A percentile compares a stretch with the other conserved stretches of the same genome.
Evolutionary conservation across 2,113 vertebrate species (phyloP).

Genomic region (Passer domesticus): DNA sequence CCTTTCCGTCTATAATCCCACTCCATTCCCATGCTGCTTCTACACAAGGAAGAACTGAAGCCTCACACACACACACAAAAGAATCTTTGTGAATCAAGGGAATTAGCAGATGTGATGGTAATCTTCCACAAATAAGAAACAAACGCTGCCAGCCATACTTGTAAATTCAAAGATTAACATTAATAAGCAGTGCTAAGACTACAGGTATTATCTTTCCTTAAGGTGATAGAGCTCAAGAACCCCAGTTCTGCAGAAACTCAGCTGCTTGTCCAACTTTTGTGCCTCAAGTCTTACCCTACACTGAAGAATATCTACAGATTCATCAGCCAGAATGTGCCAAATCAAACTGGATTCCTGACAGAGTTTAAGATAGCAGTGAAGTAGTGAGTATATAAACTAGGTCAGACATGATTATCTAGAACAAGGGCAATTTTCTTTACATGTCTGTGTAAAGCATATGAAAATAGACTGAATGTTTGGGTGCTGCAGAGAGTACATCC

Average conservation of each 20-base stretch:
- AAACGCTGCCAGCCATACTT: neutral
- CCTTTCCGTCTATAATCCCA: neutral
- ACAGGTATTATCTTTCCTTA: neutral
- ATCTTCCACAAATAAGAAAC: slow-evolving; percentile 21
- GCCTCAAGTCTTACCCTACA: neutral
- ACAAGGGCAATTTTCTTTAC: slow-evolving; percentile 47
- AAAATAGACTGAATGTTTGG: neutral
- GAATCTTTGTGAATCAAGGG: neutral
- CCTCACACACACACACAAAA: neutral
- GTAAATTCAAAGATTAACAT: slow-evolving; percentile 2
- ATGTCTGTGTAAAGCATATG: neutral
- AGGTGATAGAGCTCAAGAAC: neutral
- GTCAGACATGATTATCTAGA: slow-evolving; percentile 26
- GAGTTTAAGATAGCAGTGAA: slow-evolving; percentile 17
- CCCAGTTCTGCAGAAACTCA: neutral
- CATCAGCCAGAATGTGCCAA: neutral
- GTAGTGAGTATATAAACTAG: neutral
- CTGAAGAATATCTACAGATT: neutral
- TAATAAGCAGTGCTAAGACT: neutral
- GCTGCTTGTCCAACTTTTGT: neutral
- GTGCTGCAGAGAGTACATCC: neutral
- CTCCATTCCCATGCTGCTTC: neutral
- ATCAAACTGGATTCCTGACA: slow-evolving; percentile 42
- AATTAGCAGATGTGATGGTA: neutral
- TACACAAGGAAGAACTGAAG: neutral